Conservation (phyloP, 2,888 invertebrate genomes). For the Malacosoma neustria region DNA sequence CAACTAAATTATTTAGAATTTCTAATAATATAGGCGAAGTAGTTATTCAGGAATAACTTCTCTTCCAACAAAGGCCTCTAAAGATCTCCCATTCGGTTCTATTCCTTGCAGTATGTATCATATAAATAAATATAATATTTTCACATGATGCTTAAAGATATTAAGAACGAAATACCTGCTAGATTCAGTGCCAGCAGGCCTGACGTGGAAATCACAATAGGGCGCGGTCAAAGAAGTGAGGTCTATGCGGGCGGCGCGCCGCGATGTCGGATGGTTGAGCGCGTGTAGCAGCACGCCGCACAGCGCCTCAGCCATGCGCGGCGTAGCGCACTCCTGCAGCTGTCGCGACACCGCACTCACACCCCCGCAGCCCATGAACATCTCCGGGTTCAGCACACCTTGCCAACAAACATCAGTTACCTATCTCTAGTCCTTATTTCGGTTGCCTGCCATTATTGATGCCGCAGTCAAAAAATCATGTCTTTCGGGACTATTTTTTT, state of each 20-base stretch:
- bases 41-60: no score
- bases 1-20: no score
- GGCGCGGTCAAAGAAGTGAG: conserved; percentile 90
- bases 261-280: conserved; percentile 87
- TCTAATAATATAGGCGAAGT: no score
- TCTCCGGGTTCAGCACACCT: conserved; percentile 87
- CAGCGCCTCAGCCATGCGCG: conserved; percentile 92
- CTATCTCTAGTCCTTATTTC: no score
- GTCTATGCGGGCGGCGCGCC: conserved; percentile 84
- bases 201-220: conserved; percentile 92
- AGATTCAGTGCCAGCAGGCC: conserved; percentile 81
- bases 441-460: no score
- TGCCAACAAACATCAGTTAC: conserved; percentile 5
- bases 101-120: no score
- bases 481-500: no score
- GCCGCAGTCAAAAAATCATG: no score
- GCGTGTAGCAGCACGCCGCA: conserved; percentile 91
- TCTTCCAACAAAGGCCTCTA: no score
- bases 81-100: no score
- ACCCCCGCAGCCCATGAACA: conserved; percentile 88
- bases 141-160: no score
- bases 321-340: conserved; percentile 88
- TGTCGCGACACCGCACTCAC: conserved; percentile 88
- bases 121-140: no score
- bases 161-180: conserved; percentile 69